These are phyloP conservation scores for Ophraella communa DNA, from an alignment of 2,888 invertebrate species.

Conservation along the genomic window DNA sequence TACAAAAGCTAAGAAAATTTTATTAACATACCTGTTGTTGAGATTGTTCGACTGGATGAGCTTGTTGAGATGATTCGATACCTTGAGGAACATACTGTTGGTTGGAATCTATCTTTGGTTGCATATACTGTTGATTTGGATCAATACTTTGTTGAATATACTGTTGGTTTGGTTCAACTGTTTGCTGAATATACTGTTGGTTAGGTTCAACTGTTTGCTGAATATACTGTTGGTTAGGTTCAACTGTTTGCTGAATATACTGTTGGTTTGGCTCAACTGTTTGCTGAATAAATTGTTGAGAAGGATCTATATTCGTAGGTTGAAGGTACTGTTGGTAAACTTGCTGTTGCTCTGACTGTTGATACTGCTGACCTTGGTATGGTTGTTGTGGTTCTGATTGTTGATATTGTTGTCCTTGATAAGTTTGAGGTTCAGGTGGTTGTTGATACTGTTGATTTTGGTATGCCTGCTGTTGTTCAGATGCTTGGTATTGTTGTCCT, in stretches of 20 bases:
- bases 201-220: slow-evolving; percentile 63
- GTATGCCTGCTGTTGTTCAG: slow-evolving; percentile 30
- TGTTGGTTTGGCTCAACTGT: slow-evolving; percentile 44
- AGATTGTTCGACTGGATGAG: slow-evolving; percentile 46
- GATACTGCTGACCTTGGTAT: slow-evolving; percentile 35
- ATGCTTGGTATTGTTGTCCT: slow-evolving; percentile 24
- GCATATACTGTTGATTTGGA: slow-evolving; percentile 56
- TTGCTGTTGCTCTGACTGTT: background rate
- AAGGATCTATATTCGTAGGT: slow-evolving; percentile 31
- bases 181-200: slow-evolving; percentile 42
- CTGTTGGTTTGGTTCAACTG: slow-evolving; percentile 45
- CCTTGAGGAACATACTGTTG: slow-evolving; percentile 36
- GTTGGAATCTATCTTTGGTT: slow-evolving; percentile 62
- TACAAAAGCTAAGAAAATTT: no score
- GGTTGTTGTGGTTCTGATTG: slow-evolving; percentile 37
- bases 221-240: slow-evolving; percentile 55
- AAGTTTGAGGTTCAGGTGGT: slow-evolving; percentile 20
- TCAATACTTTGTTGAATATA: slow-evolving; percentile 30
- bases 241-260: slow-evolving; percentile 30
- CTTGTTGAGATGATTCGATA: slow-evolving; percentile 19
- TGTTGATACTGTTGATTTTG: slow-evolving; percentile 49
- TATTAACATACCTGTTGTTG: slow-evolving; percentile 46
- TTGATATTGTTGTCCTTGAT: slow-evolving; percentile 31
- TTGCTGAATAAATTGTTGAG: slow-evolving; percentile 43
- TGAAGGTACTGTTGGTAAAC: slow-evolving; percentile 40